Conservation (phyloP, 2,888 invertebrate genomes). For the Euzetes globulus region DNA sequence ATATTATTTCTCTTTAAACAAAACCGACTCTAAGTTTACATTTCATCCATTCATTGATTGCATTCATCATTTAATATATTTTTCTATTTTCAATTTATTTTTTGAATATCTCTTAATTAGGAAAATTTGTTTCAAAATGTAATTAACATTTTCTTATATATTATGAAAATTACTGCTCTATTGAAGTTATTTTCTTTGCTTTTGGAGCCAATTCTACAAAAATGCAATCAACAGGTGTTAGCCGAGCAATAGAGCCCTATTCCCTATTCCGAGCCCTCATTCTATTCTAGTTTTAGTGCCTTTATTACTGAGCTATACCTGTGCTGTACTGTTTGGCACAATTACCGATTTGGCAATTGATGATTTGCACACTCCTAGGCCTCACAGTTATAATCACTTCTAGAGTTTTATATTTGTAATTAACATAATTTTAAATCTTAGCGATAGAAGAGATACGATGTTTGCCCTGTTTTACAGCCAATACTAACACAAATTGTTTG, state of each 20-base stretch:
- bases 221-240: slow-evolving; percentile 20
- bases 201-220: background rate
- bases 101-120: background rate
- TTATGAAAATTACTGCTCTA: background rate
- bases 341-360: slow-evolving; percentile 21
- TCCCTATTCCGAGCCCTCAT: background rate
- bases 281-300: background rate
- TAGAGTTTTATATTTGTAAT: slow-evolving; percentile 10
- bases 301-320: background rate
- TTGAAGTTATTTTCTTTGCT: background rate
- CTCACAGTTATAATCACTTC: slow-evolving; percentile 11
- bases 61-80: background rate
- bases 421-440: slow-evolving; percentile 14
- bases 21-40: background rate
- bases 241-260: background rate
- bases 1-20: background rate
- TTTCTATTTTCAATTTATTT: background rate
- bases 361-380: background rate
- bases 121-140: background rate
- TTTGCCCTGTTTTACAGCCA: background rate
- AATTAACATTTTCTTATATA: background rate
- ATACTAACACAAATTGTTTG: background rate
- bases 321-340: background rate
- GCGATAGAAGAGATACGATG: background rate
- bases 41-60: background rate